Evolutionary conservation across 1,140 invertebrate genomes (phyloP).

Genomic region (Dreissena polymorpha): DNA sequence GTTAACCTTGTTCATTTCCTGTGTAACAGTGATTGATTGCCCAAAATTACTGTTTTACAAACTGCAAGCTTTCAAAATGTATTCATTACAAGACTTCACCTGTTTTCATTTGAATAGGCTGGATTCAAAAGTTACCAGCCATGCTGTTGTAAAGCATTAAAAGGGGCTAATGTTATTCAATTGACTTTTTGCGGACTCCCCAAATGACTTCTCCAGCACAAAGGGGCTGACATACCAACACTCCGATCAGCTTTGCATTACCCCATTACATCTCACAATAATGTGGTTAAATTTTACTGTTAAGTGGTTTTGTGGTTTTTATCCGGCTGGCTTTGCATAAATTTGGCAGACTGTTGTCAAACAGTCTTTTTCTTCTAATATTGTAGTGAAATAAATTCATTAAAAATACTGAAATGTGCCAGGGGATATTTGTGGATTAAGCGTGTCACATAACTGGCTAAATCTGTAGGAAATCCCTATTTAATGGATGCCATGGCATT

Average conservation of each 20-base stretch:
- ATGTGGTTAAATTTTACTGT: constrained; percentile 1
- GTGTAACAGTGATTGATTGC: constrained; percentile 1
- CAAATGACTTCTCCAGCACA: background rate
- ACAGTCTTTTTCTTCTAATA: background rate
- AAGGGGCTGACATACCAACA: background rate
- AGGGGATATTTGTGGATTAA: no score
- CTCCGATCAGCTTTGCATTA: no score
- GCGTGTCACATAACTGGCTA: no score
- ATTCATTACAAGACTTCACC: background rate
- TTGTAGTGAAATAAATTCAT: background rate
- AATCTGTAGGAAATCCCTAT: no score
- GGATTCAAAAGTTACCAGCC: constrained; percentile 1
- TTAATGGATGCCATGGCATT: no score
- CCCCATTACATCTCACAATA: no score
- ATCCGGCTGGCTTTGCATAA: background rate
- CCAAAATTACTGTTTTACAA: constrained; percentile 7
- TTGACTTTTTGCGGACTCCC: background rate
- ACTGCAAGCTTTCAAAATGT: constrained; percentile 7
- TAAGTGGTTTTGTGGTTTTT: constrained; percentile 1
- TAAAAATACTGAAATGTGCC: no score
- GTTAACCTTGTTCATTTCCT: background rate
- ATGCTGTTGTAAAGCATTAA: background rate
- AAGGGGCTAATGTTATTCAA: background rate
- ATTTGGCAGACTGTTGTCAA: constrained; percentile 1
- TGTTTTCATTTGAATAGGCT: background rate